A percentile compares a stretch with the other conserved stretches of the same genome.
Evolutionary conservation across 2,113 vertebrate species (phyloP).

Genomic region (Podocnemis expansa): DNA sequence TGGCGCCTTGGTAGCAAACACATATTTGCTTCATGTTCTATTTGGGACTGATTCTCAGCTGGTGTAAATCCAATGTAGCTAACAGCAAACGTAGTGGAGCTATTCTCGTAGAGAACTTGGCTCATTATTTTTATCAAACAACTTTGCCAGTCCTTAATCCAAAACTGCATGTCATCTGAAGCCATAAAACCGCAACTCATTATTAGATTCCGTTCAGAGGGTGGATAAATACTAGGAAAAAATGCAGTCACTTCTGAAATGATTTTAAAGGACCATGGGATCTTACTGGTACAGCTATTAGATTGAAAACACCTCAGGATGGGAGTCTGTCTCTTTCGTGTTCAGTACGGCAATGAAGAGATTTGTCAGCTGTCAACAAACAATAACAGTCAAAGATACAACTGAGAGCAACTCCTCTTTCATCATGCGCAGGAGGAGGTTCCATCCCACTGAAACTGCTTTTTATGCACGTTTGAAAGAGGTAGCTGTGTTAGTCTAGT

Average conservation of each 20-base stretch:
- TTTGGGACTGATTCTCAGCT: neutral
- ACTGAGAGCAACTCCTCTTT: neutral
- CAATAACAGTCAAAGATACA: neutral
- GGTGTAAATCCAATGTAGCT: neutral
- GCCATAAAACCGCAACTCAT: neutral
- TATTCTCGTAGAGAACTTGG: neutral
- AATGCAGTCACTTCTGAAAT: neutral
- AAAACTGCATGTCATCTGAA: neutral
- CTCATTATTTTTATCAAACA: neutral
- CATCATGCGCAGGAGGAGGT: neutral
- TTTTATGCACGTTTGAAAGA: no score
- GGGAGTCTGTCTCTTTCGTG: neutral
- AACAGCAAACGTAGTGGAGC: neutral
- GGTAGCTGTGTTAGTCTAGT: no score
- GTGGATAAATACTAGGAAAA: neutral
- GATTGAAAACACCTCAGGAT: neutral
- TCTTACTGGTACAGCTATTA: neutral
- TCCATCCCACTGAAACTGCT: neutral
- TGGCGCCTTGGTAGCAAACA: neutral
- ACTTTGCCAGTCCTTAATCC: neutral
- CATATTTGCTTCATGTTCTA: neutral
- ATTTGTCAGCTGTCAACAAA: neutral
- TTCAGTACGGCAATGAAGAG: neutral
- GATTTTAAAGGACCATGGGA: neutral
- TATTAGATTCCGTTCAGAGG: neutral